Evolutionary conservation across 2,113 vertebrate species (phyloP).

Genomic region (Antechinus stuartii): DNA sequence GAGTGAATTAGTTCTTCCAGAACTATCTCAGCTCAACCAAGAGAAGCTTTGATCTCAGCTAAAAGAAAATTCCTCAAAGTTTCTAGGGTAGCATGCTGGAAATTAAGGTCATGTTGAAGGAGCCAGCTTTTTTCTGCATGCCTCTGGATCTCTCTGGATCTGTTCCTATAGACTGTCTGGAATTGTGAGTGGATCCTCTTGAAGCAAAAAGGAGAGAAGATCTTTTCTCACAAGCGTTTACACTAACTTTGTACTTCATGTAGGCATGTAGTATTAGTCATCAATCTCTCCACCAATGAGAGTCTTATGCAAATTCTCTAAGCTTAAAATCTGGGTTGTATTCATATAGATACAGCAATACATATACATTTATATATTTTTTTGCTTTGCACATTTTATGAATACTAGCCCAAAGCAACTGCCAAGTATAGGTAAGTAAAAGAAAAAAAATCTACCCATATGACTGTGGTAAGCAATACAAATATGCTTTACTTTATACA

Average conservation of each 20-base stretch:
- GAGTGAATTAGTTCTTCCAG: slow-evolving; percentile 2
- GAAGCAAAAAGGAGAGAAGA: neutral
- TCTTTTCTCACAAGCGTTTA: neutral
- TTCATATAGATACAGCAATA: neutral
- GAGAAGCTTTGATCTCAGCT: neutral
- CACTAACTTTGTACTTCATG: neutral
- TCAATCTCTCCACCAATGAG: neutral
- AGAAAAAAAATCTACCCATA: neutral
- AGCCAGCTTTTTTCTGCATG: neutral
- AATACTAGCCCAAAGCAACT: neutral
- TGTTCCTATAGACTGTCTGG: neutral
- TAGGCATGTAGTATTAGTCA: neutral
- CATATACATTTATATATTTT: neutral
- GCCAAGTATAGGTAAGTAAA: neutral
- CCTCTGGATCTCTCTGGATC: neutral
- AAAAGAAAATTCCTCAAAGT: neutral
- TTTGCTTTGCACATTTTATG: neutral
- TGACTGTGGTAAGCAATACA: too few relatives aligned
- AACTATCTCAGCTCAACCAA: neutral
- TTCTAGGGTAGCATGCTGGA: neutral
- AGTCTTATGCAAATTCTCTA: neutral
- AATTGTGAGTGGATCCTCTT: neutral
- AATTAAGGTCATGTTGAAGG: neutral
- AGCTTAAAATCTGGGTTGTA: neutral
- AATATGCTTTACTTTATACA: too few relatives aligned